Percentiles rank a stretch among this genome's conserved stretches.
Evolutionary conservation across 2,797 vertebrate species (phyloP).

Genomic region (Gallinago nigripennis): DNA sequence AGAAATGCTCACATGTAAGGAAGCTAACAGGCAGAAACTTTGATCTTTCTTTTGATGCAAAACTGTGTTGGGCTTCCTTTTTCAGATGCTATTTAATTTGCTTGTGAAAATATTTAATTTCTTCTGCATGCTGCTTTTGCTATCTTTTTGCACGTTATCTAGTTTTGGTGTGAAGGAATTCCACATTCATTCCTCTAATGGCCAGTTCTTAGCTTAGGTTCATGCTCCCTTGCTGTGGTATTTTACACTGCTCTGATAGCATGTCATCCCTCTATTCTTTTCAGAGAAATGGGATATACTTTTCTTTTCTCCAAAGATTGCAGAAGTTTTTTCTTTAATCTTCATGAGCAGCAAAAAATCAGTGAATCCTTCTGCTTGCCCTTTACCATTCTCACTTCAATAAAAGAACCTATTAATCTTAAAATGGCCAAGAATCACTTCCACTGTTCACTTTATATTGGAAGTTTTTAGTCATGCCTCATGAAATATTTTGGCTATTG

Average conservation of each 20-base stretch:
- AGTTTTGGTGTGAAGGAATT: background rate
- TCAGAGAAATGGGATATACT: background rate
- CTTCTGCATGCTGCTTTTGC: background rate
- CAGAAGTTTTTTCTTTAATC: constrained; percentile 21
- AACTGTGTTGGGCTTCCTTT: background rate
- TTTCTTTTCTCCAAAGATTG: background rate
- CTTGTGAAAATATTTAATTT: background rate
- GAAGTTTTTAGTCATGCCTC: background rate
- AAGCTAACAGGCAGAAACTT: background rate
- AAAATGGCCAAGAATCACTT: background rate
- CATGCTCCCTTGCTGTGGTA: background rate
- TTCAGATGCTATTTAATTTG: background rate
- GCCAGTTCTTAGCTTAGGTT: background rate
- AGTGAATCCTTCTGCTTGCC: background rate
- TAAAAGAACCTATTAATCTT: background rate
- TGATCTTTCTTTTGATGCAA: background rate
- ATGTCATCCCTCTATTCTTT: background rate
- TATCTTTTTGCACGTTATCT: background rate
- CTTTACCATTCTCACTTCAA: background rate
- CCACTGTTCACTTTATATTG: background rate
- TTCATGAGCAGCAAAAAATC: constrained; percentile 8
- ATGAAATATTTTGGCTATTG: background rate
- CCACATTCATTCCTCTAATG: background rate
- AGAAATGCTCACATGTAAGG: background rate
- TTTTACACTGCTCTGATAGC: background rate